Evolutionary conservation across 2,113 vertebrate genomes (phyloP).

Genomic region (Capricornis sumatraensis): DNA sequence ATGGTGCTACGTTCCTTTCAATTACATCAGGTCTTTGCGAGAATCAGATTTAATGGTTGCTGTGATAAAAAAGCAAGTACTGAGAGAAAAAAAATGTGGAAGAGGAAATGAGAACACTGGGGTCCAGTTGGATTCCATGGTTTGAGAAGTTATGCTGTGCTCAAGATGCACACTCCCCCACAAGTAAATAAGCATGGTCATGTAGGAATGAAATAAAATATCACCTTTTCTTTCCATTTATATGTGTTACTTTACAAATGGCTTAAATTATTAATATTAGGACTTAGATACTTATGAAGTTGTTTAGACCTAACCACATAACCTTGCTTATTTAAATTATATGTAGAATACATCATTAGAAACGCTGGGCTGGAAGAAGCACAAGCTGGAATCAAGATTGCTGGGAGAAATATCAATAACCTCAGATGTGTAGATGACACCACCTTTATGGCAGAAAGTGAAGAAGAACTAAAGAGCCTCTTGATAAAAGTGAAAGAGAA

Average conservation of each 20-base stretch:
- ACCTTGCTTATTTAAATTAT: not conserved
- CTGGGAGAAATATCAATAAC: accelerated
- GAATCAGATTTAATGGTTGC: not conserved
- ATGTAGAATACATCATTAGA: not conserved
- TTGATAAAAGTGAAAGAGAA: not conserved
- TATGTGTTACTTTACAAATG: not conserved
- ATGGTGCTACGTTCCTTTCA: not conserved
- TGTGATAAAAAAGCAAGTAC: not conserved
- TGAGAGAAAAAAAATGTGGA: not conserved
- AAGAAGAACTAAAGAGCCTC: not conserved
- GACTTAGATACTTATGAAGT: not conserved
- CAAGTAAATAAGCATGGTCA: not conserved
- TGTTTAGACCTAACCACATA: not conserved
- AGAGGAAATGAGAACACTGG: not conserved
- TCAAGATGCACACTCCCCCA: accelerated
- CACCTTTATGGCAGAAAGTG: not conserved
- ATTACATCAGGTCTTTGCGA: not conserved
- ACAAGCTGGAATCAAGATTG: not conserved
- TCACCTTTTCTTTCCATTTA: not conserved
- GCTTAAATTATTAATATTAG: not conserved
- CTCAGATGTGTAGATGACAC: not conserved
- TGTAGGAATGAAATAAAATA: not conserved
- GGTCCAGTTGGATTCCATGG: not conserved
- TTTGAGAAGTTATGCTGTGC: not conserved
- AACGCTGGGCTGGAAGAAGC: not conserved